Conservation (phyloP, 2,113 vertebrate species). For the Oncorhynchus keta region DNA sequence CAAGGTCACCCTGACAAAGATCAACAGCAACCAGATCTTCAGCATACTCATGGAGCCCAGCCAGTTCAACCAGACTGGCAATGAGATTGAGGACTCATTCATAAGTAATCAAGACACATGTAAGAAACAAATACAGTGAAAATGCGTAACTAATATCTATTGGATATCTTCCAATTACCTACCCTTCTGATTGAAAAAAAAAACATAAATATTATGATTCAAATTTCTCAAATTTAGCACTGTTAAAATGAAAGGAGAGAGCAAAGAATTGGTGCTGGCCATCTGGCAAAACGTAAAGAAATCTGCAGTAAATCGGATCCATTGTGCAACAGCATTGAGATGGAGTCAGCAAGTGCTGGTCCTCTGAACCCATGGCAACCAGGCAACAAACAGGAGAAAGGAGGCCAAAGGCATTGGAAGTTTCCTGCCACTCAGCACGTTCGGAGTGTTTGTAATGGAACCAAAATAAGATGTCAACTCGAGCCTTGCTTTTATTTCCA, state of each 20-base stretch:
- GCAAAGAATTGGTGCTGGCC: not conserved
- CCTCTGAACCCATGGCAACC: conserved; percentile 60
- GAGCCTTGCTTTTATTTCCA: conserved; percentile 42
- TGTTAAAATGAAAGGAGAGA: not conserved
- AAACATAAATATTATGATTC: not conserved
- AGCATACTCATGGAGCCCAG: conserved; percentile 75
- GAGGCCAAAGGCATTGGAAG: conserved; percentile 47
- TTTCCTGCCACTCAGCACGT: conserved; percentile 52
- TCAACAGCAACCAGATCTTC: conserved; percentile 77
- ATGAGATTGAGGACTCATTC: conserved; percentile 81
- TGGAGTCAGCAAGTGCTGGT: conserved; percentile 43
- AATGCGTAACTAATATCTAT: not conserved
- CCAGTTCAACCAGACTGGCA: conserved; percentile 77
- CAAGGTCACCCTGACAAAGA: conserved; percentile 83
- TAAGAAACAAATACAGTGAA: not conserved
- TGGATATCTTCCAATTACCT: not conserved
- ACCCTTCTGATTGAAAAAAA: not conserved
- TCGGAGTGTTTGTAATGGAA: conserved; percentile 42
- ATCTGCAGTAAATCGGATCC: conserved; percentile 37
- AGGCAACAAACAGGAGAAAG: conserved; percentile 72
- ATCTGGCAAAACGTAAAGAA: not conserved
- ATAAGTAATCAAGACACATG: conserved; percentile 76
- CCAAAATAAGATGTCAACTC: conserved; percentile 40
- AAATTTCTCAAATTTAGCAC: not conserved
- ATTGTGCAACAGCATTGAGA: conserved; percentile 25